Evolutionary conservation across 2,113 vertebrate genomes (phyloP), one percentile per base, ranked within the genome.

Genomic region (Tetrao urogallus): DNA sequence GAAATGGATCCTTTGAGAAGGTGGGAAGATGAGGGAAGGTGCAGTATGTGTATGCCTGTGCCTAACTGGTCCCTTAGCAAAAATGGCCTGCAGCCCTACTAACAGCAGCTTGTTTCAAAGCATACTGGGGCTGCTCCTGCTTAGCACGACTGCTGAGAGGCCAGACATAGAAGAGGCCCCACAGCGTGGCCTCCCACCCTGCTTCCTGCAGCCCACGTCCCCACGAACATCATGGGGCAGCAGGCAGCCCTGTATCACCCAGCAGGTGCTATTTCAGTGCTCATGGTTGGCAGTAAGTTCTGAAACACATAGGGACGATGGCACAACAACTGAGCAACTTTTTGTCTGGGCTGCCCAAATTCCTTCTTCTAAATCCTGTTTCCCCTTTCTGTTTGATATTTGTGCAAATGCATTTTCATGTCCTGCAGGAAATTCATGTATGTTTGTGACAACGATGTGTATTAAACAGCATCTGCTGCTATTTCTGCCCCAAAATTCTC

Each of bases 21-120:
- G 42, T 43, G 45, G 69, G 47, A 73, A 52, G 52, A 34, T 66
- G 7, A 38, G 38, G 75, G 18, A 89, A 78, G 27, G 36, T 64
- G 52, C 8, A 38, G 1, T 34, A 22, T 1, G 0, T 30, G 11
- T 48, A 10, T 72, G 40, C 15, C 19, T 76, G 8, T 50, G 3
- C 47, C 36, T 70, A 21, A 18, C 8, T 56, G 72, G 52, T 20
- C 56, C n/a, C 43, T 38, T 52, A 57, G 70, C 67, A 65, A 38
- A 69, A 69, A 36, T 52, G 36, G 8, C 27, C 40, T 52, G 64
- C 47, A 60, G 11, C 64, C 0, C 0, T 65, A 21, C 32, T 34
- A 56, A 28, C 57, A 71, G 57, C 10, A 57, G 67, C 56, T 72
- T 76, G 69, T 36, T 84, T 34, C 36, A 24, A 5, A 60, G n/a